Conservation (phyloP, 2,888 invertebrate species). For the Panzeria rudis region DNA sequence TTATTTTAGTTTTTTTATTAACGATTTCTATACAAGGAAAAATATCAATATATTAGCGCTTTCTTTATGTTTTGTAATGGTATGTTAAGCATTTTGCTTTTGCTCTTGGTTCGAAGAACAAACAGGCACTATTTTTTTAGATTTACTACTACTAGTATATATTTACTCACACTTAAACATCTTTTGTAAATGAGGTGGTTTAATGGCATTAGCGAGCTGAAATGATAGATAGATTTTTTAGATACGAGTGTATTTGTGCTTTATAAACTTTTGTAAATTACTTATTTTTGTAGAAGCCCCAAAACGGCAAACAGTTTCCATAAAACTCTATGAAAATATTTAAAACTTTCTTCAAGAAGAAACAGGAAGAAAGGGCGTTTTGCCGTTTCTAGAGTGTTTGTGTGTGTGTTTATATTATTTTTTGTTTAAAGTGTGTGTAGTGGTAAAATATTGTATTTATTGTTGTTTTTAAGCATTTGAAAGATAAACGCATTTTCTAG, state of each 20-base stretch:
- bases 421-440: conserved; percentile 27
- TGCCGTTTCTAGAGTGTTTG: neutral
- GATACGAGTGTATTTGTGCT: conserved; percentile 43
- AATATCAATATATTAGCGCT: conserved; percentile 41
- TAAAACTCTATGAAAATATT: conserved; percentile 24
- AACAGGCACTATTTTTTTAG: neutral
- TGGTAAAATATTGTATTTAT: conserved; percentile 21
- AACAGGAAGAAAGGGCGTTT: conserved; percentile 64
- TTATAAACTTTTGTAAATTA: conserved; percentile 47
- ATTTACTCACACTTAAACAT: neutral
- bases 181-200: conserved; percentile 53
- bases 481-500: conserved; percentile 60
- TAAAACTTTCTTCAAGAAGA: conserved; percentile 21
- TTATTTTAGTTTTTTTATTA: conserved; percentile 55
- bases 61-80: conserved; percentile 24
- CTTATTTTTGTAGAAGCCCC: neutral
- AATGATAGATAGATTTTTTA: conserved; percentile 56
- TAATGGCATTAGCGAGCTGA: conserved; percentile 66
- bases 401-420: conserved; percentile 7
- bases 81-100: conserved; percentile 20
- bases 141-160: conserved; percentile 21
- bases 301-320: neutral
- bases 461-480: conserved; percentile 44
- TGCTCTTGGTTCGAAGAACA: neutral
- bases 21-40: conserved; percentile 22